Evolutionary conservation across 2,888 invertebrate species (phyloP), one percentile per base, ranked within the genome.

Genomic region (Watsonalla cultraria): DNA sequence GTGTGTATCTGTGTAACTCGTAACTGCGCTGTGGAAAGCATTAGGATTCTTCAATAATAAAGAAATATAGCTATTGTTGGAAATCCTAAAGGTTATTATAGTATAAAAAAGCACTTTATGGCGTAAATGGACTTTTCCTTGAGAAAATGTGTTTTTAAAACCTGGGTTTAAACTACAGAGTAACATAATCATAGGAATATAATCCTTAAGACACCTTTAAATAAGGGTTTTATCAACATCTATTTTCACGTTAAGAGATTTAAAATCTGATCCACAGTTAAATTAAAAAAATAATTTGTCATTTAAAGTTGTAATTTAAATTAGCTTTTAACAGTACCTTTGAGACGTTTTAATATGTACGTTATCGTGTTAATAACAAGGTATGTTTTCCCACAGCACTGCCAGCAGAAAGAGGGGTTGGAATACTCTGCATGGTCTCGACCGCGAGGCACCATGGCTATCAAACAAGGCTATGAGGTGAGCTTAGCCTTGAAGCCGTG

Each of bases 401-500:
- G 92, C 75, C 92, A 92, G 78, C 92, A 92, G 67, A 92, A 91
- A 75, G 92, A 92, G 81, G 92, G 92, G 58, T 76, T 92, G 83
- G 92, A 92, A 78, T 92, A 92, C 71, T 86, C 92, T 67, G 84
- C 91, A 83, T 92, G 92, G 92, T 88, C 92, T 46, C 78, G 91
- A 45, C 90, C 91, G 79, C 88, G 92, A 65, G 92, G 92, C 64
- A 74, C 92, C 61, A 92, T 92, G 91, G 88, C 92, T 74, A 91
- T 91, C 84, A 92, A 92, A 68, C 92, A 92, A 64, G 92, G 92
- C 78, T 92, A 92, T 76, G 92, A 92, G 91, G 92, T 92, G 84
- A 91, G 88, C 35, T 8, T 48, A 62, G 54, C 58, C 49, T 14
- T 53, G 55, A 57, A 53, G 60, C 47, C 49, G 4, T 24, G 24